phyloP scores from a whole-genome alignment of 2,797 vertebrate genomes.

The Sciurus vulgaris region DNA sequence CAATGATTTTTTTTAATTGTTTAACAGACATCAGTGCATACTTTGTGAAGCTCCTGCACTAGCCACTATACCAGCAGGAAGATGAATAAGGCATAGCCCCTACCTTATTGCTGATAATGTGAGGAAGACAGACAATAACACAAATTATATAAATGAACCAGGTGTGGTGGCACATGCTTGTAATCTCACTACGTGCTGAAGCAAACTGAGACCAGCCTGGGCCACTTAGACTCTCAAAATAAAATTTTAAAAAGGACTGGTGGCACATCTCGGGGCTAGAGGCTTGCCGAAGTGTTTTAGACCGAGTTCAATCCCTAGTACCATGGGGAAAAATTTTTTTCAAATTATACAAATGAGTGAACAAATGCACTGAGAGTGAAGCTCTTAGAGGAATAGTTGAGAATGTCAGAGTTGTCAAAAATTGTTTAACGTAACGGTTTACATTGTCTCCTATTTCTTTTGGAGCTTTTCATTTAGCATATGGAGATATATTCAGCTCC shows the following conservation, averaged over 20 bases:
- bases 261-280: too few relatives aligned
- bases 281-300: too few relatives aligned
- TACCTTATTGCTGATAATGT: not conserved
- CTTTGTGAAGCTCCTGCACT: not conserved
- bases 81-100: not conserved
- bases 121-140: not conserved
- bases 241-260: too few relatives aligned
- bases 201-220: too few relatives aligned
- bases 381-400: not conserved
- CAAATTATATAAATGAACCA: not conserved
- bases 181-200: too few relatives aligned
- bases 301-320: too few relatives aligned
- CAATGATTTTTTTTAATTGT: not conserved
- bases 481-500: not conserved
- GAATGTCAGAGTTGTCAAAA: not conserved
- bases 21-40: not conserved
- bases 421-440: conserved; percentile 24
- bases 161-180: too few relatives aligned
- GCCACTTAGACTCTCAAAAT: too few relatives aligned
- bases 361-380: not conserved
- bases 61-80: not conserved
- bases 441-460: not conserved
- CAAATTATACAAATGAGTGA: not conserved
- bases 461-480: not conserved
- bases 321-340: too few relatives aligned